Evolutionary conservation across 2,888 invertebrate genomes (phyloP), one percentile per base, ranked within the genome.

Genomic region (Drosophila gaucha): DNA sequence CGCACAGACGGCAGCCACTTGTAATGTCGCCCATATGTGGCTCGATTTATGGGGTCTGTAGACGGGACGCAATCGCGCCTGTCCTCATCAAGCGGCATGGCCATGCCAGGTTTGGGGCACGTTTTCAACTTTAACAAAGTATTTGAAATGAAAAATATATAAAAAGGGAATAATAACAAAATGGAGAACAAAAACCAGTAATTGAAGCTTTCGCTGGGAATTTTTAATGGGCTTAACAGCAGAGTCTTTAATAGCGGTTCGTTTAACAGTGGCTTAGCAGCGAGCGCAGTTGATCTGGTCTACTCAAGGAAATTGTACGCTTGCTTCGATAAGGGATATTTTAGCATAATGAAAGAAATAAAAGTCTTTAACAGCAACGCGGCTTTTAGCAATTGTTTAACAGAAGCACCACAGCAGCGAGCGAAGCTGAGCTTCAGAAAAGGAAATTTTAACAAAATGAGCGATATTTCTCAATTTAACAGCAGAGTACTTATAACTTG

Each of bases 1-100:
- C 67, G 67, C 68, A 24, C 82, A 82, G 80, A 77, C 86, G 75
- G 55, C 47, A 64, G 86, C 84, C 74, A 86, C 83, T 79, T 66
- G 68, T 69, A 86, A 84, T 84, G 82, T 78, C 70, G 76, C 80
- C 88, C 90, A 90, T 85, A 90, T 90, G 89, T 89, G 89, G 69
- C 84, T 65, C 80, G 76, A 90, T 90, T 89, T 90, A 90, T 88
- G 87, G 68, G 55, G 46, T 64, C 26, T 10, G 24, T 16, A 20
- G 35, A 22, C 55, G 14, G 49, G 30, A 50, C 51, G 31, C 49
- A 33, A 49, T 16, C 38, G 31, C 38, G 39, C 20, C 28, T 10
- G 54, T 12, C 31, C 24, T 44, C 52, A 71, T 43, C 52, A 50
- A 46, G 30, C 6, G 16, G 35, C 39, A 56, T 36, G 51, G 28